Evolutionary conservation across 1,140 invertebrate genomes (phyloP), one percentile per base, ranked within the genome.

Genomic region (Tetraneura akinire): DNA sequence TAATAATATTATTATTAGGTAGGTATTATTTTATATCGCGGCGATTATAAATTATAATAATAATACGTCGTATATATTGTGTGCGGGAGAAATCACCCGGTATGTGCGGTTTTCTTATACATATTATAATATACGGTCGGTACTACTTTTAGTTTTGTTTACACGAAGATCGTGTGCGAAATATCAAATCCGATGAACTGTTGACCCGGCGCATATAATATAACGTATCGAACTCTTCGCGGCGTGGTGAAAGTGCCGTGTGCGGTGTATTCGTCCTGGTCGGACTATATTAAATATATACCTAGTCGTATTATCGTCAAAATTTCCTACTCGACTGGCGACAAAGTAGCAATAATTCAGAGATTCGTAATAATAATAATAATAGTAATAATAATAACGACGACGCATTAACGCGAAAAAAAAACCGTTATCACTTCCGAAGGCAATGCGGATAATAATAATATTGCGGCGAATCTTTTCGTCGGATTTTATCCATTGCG

Each of bases 181-280:
- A 71, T 71, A 71, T 71, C 68, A 71, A 71, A 45, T 71, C 68
- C 3, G 32, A n/a, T 71, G 68, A 71, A 71, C 68, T 23, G 68
- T 71, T 71, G 68, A 71, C 68, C 68, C 32, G 32, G 3, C 32
- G 32, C 8, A 37, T 37, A 8, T 37, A 37, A 4, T 4, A 37
- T 37, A 37, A 4, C 32, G 8, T 37, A 37, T 37, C 21, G 66
- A 68, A 37, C 66, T 68, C 32, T 68, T 21, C n/a, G n/a, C 10
- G 32, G 32, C 66, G 32, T 23, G 51, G 68, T 71, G 68, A 71
- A 71, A 71, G 68, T 18, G 68, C n/a, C 10, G 51, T 10, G 51
- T 53, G 14, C 5, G 51, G 51, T 53, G 3, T 53, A 6, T 37
- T 49, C 10, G 47, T 51, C 16, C 68, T 45, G 68, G 68, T 51